Percentiles rank a stretch among this genome's conserved stretches.
Evolutionary conservation across 2,797 vertebrate species (phyloP).

Genomic region (Apogon talboti): DNA sequence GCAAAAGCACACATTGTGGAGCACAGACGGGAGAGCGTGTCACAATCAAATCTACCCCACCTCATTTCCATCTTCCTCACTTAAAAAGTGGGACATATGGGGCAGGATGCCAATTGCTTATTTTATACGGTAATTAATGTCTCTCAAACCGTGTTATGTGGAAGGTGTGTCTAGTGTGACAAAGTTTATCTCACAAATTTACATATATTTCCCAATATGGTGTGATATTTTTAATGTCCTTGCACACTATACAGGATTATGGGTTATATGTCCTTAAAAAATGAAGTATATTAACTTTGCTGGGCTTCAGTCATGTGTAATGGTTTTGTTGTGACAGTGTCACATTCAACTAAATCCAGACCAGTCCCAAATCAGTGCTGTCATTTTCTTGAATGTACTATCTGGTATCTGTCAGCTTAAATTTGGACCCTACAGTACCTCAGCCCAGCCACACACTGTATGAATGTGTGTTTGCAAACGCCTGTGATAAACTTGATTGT

Average conservation of each 20-base stretch:
- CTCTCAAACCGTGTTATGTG: conserved; percentile 67
- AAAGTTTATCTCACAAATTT: conserved; percentile 71
- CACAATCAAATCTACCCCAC: conserved; percentile 75
- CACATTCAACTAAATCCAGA: conserved; percentile 52
- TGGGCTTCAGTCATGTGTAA: conserved; percentile 44
- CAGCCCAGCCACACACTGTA: conserved; percentile 26
- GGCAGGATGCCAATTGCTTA: conserved; percentile 83
- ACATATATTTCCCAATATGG: conserved; percentile 60
- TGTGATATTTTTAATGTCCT: conserved; percentile 56
- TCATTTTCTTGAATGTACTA: conserved; percentile 47
- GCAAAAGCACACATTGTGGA: conserved; percentile 69
- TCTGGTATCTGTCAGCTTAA: conserved; percentile 64
- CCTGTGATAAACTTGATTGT: conserved; percentile 33
- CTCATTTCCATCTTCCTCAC: conserved; percentile 77
- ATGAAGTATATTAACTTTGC: conserved; percentile 47
- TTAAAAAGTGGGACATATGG: conserved; percentile 78
- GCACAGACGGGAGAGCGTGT: conserved; percentile 72
- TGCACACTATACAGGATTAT: conserved; percentile 35
- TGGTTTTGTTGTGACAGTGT: conserved; percentile 50
- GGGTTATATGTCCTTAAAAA: conserved; percentile 44
- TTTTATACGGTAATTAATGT: conserved; percentile 85
- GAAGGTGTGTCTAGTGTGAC: conserved; percentile 73
- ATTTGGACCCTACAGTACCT: conserved; percentile 30
- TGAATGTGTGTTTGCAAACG: conserved; percentile 1
- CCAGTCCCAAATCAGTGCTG: conserved; percentile 43